These are phyloP conservation scores for Nematopogon swammerdamellus DNA, from an alignment of 2,888 invertebrate genomes.

Conservation along the genomic window DNA sequence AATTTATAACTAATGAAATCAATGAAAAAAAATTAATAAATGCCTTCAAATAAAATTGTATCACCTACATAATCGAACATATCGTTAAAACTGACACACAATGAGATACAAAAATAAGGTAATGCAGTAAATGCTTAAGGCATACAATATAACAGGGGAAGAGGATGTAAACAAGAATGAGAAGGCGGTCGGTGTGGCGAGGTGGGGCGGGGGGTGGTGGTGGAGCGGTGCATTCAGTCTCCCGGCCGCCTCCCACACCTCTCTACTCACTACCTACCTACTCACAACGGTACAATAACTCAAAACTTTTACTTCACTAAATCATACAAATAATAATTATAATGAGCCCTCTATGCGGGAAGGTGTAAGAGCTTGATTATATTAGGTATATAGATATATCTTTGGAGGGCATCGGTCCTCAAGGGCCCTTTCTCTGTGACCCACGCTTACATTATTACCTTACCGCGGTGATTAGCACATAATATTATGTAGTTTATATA, in stretches of 20 bases:
- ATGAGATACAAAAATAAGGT: conserved; percentile 31
- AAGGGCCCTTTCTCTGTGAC: neutral
- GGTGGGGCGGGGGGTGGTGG: conserved; percentile 37
- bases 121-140: conserved; percentile 22
- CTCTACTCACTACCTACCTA: conserved; percentile 26
- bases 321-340: conserved; percentile 21
- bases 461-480: neutral
- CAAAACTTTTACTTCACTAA: conserved; percentile 48
- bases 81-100: conserved; percentile 38
- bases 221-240: conserved; percentile 36
- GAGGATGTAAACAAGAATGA: conserved; percentile 42
- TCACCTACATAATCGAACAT: conserved; percentile 41
- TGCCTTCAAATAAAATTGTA: conserved; percentile 18
- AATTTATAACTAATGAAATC: neutral
- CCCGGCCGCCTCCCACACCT: conserved; percentile 36
- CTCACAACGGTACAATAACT: conserved; percentile 53
- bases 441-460: neutral
- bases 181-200: conserved; percentile 30
- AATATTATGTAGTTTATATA: too few relatives aligned
- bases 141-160: conserved; percentile 38
- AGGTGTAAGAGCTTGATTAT: conserved; percentile 42
- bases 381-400: neutral
- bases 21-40: neutral
- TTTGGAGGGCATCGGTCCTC: neutral
- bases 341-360: conserved; percentile 34